Conservation (phyloP, 2,797 vertebrate species). For the Thamnophis elegans region DNA sequence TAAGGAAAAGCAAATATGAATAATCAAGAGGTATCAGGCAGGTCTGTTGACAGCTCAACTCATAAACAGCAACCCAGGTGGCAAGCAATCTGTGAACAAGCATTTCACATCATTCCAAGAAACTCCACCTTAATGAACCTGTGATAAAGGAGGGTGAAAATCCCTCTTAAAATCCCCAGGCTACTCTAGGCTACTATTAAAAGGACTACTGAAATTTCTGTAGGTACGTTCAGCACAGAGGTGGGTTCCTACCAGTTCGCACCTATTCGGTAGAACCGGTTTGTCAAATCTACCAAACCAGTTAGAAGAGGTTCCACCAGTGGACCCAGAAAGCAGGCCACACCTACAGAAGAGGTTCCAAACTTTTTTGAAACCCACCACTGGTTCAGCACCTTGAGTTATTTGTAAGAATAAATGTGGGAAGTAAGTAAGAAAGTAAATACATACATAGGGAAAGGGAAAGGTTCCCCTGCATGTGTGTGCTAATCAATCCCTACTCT, state of each 20-base stretch:
- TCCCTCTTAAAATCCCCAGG: background rate
- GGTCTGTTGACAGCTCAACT: background rate
- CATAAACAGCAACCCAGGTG: background rate
- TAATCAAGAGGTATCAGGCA: background rate
- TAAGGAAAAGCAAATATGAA: background rate
- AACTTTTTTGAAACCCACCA: too few relatives aligned
- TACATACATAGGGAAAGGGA: too few relatives aligned
- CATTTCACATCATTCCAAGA: background rate
- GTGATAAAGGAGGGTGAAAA: background rate
- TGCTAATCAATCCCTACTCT: too few relatives aligned
- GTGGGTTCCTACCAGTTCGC: too few relatives aligned
- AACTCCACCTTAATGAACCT: background rate
- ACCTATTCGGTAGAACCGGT: too few relatives aligned
- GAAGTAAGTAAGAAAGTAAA: background rate
- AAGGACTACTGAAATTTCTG: background rate
- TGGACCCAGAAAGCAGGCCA: too few relatives aligned
- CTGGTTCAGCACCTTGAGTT: background rate
- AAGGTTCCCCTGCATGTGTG: too few relatives aligned
- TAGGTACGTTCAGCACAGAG: background rate
- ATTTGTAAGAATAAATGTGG: background rate
- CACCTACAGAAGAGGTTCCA: too few relatives aligned
- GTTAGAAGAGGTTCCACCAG: too few relatives aligned
- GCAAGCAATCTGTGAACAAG: background rate
- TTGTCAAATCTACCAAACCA: too few relatives aligned
- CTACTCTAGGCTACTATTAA: background rate